phyloP scores from a whole-genome alignment of 2,113 vertebrate species.

The Kryptolebias marmoratus region DNA sequence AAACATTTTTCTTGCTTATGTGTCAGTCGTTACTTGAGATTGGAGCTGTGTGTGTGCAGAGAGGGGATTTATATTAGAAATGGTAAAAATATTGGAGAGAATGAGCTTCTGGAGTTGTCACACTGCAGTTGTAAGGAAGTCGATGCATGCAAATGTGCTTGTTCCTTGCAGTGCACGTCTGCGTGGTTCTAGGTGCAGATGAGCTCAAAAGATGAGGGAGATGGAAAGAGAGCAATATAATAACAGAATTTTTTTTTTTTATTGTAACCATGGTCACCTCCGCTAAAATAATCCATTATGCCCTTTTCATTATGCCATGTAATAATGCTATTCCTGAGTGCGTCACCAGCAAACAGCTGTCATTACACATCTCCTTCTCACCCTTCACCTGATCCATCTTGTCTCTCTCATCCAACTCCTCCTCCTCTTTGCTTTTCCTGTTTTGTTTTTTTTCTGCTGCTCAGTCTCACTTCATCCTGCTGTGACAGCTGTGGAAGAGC shows the following conservation, averaged over 20 bases:
- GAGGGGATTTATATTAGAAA: not conserved
- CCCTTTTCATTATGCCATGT: conserved; percentile 26
- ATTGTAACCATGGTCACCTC: not conserved
- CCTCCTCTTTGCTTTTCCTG: conserved; percentile 22
- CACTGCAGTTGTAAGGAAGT: conserved; percentile 3
- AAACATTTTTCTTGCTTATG: conserved; percentile 38
- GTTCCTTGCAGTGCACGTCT: conserved; percentile 33
- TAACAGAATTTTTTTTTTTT: not conserved
- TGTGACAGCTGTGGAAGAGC: conserved; percentile 62
- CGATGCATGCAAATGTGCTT: conserved; percentile 38
- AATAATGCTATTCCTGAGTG: conserved; percentile 36
- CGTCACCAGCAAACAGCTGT: conserved; percentile 34
- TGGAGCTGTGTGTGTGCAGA: not conserved
- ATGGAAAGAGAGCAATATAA: conserved; percentile 15
- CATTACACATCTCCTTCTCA: conserved; percentile 15
- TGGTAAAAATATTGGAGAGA: not conserved
- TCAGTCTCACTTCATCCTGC: conserved; percentile 59
- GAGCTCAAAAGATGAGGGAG: conserved; percentile 16
- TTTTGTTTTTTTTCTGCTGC: conserved; percentile 16
- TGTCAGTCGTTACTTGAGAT: not conserved
- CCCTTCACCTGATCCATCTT: conserved; percentile 28
- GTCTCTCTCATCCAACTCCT: conserved; percentile 34
- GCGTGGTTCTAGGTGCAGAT: conserved; percentile 27
- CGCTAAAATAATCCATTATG: conserved; percentile 14
- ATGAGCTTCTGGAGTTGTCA: too few species aligned